These are phyloP conservation scores for Dromiciops gliroides DNA, from an alignment of 2,113 vertebrate species.

Conservation along the genomic window DNA sequence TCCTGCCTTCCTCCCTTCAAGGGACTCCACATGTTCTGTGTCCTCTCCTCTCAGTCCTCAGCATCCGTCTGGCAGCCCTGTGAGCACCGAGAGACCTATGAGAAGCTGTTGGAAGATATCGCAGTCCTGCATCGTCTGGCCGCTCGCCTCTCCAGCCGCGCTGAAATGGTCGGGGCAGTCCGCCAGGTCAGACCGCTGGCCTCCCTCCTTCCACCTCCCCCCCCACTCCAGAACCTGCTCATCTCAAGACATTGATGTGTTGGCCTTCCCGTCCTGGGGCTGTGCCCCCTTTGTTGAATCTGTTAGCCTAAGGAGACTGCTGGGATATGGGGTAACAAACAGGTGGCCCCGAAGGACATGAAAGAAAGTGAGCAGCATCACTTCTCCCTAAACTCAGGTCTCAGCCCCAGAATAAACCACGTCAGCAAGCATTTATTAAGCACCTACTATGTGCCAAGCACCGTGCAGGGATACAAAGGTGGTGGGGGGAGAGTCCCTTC, in stretches of 20 bases:
- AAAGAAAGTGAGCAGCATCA: background rate
- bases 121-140: conserved; percentile 91
- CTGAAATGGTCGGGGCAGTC: conserved; percentile 95
- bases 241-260: background rate
- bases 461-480: background rate
- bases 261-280: background rate
- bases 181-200: conserved; percentile 88
- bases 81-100: conserved; percentile 95
- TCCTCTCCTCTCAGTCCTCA: conserved; percentile 86
- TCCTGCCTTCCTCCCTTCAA: background rate
- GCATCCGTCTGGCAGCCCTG: conserved; percentile 92
- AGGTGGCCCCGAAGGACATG: background rate
- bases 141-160: conserved; percentile 93
- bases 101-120: conserved; percentile 93
- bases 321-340: background rate
- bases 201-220: background rate
- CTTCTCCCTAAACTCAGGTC: background rate
- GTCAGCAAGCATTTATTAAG: background rate
- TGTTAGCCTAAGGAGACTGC: background rate
- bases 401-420: background rate
- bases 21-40: background rate
- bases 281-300: background rate
- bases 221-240: background rate
- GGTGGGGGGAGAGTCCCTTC: background rate
- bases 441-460: background rate